Base-by-base conservation (phyloP, 1,140 invertebrate species). In the Lepidurus couesii region DNA sequence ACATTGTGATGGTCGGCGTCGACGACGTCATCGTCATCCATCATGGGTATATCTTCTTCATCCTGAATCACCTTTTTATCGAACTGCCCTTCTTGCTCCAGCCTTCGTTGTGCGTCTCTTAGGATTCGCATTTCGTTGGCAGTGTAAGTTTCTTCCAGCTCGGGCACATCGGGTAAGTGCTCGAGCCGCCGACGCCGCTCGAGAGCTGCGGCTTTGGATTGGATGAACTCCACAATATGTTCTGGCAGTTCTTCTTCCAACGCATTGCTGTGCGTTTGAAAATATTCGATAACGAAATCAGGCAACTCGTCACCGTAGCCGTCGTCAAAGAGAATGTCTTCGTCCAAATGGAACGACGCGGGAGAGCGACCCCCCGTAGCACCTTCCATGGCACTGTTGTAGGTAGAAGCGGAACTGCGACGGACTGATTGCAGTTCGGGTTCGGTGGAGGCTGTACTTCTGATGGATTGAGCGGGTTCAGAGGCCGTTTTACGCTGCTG, bases 161-260 rank as follows among this genome's bases (percentile, higher is more conserved):
- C 53, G 21, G 53, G 53, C 21, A 65, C 53, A 65, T 65, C 53
- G 21, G 53, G 21, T 21, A 65, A 65, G 16, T 65, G 53, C 53
- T 65, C 53, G 16, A 65, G 53, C 21, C 21, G n/a, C 34, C 74
- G 53, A 34, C 43, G 65, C 24, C 53, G 45, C 74, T 78, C 53
- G n/a, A 78, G 44, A 74, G 65, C 65, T 21, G 77, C 77, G 7
- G 77, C 77, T 26, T 73, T 53, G 65, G 53, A 73, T 73, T 78
- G 77, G 53, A 78, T 78, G 24, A 73, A 78, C 44, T 78, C 77
- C 77, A 78, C 34, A 16, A 78, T 78, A 42, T 78, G 77, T 42
- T 78, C 77, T 5, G 77, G 77, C 43, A 78, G 42, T 42, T 78
- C 73, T 21, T 78, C 77, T 26, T 78, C 77, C 53, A 78, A 24